Percentiles rank a stretch among this genome's conserved stretches.
These are phyloP conservation scores for Syngnathus rostellatus DNA, from an alignment of 2,797 vertebrate species.

Conservation along the genomic window DNA sequence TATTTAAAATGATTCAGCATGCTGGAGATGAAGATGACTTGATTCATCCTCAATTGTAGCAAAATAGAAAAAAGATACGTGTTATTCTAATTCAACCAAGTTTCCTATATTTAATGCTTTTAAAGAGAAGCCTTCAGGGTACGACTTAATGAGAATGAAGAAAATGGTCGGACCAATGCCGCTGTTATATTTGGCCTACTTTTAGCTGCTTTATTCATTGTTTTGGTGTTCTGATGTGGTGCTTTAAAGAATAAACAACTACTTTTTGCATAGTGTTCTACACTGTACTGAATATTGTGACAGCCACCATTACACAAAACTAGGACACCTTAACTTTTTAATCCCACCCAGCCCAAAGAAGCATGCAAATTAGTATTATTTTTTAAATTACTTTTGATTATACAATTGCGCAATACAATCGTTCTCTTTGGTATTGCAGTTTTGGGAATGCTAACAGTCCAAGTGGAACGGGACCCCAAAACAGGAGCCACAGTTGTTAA, in stretches of 20 bases:
- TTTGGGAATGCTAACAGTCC: conserved; percentile 53
- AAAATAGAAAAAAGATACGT: no score
- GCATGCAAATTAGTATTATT: neutral
- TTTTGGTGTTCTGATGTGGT: neutral
- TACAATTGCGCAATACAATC: neutral
- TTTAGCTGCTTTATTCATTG: conserved; percentile 2
- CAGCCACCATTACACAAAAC: conserved; percentile 8
- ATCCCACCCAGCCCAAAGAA: neutral
- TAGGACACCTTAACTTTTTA: conserved; percentile 12
- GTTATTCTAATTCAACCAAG: conserved; percentile 10
- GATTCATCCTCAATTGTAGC: no score
- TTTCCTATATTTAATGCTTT: conserved; percentile 15
- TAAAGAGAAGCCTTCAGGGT: conserved; percentile 12
- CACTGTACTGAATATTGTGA: conserved; percentile 13
- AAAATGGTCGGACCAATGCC: conserved; percentile 16
- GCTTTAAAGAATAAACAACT: neutral
- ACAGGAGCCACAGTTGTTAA: conserved; percentile 53
- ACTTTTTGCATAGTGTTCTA: conserved; percentile 11
- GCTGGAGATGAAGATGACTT: no score
- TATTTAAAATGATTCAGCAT: no score
- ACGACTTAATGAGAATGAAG: conserved; percentile 22
- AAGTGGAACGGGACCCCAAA: conserved; percentile 60
- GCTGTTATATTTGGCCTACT: conserved; percentile 41
- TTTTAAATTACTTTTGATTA: neutral
- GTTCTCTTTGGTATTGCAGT: conserved; percentile 38